Base-by-base conservation (phyloP, 2,888 invertebrate genomes). In the Rosalia funebris region DNA sequence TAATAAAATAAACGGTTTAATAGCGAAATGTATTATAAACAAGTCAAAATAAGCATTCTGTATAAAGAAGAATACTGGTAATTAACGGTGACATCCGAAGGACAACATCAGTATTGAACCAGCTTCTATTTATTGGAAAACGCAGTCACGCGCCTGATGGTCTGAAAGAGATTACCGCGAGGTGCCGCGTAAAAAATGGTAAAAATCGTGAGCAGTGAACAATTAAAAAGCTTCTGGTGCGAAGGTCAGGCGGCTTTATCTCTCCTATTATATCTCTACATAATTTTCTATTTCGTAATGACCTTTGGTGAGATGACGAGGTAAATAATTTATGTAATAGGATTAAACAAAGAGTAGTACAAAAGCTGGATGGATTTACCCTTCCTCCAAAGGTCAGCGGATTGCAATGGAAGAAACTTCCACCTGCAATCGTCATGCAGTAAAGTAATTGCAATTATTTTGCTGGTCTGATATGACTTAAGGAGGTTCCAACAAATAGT, bases 81-180 rank as follows among this genome's bases (percentile, higher is more conserved):
- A 44, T 44, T 44, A 44, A n/a, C 44, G 25, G 25, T 25, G 25
- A 25, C 19, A 25, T 11, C 14, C 9, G 44, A 44, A 44, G 44
- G 44, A 44, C 44, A 14, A 7, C 3, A 14, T 1, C 19, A 14
- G 20, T 44, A 12, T 14, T 44, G 19, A 19, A 19, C 25, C 9
- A 12, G 44, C 25, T 25, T 25, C 10, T 41, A n/a, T 41, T 41
- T 17, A 19, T 41, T 41, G 17, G 4, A 17, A 25, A 17, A 20
- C 20, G 44, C 20, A 44, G 25, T 44, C 44, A 44, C 25, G 44
- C 12, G 12, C 20, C 20, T 5, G 20, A 25, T 41, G 25, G 20
- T 44, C n/a, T n/a, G n/a, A 44, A 12, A 1, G 20, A 19, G n/a
- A 42, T 15, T 1, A 44, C n/a, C 1, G 17, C 17, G 19, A 2